phyloP scores from a whole-genome alignment of 2,113 vertebrate species.

The Boleophthalmus pectinirostris region DNA sequence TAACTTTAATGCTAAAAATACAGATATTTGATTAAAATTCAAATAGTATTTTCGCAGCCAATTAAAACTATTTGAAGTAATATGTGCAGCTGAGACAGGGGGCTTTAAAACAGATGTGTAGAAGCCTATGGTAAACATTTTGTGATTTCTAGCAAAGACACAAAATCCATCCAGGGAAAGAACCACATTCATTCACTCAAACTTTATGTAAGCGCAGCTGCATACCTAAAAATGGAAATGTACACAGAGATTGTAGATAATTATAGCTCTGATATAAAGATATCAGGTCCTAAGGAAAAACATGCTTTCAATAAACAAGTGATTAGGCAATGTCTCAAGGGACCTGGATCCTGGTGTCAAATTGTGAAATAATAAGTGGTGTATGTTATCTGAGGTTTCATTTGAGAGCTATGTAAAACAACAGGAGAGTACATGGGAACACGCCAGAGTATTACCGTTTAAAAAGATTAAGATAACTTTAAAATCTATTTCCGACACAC shows the following conservation, averaged over 20 bases:
- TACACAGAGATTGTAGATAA: constrained; percentile 35
- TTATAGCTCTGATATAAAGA: constrained; percentile 51
- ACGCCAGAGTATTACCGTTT: background rate
- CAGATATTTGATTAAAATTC: background rate
- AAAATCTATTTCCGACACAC: background rate
- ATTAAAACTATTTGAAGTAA: background rate
- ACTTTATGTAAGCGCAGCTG: constrained; percentile 53
- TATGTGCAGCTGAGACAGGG: background rate
- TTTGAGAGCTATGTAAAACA: background rate
- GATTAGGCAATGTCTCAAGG: constrained; percentile 1
- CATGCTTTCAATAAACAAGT: constrained; percentile 32
- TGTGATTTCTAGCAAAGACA: constrained; percentile 25
- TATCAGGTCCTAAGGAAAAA: constrained; percentile 45
- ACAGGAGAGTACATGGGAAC: background rate
- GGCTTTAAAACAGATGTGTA: constrained; percentile 38
- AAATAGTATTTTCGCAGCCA: background rate
- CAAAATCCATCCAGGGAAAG: constrained; percentile 21
- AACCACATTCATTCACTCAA: constrained; percentile 64
- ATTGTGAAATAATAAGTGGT: constrained; percentile 5
- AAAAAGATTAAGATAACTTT: background rate
- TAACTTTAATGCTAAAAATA: background rate
- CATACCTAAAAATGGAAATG: constrained; percentile 71
- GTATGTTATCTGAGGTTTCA: background rate
- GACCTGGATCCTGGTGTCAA: background rate
- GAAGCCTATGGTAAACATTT: constrained; percentile 37